Percentiles rank a stretch among this genome's conserved stretches.
These are phyloP conservation scores for Galemys pyrenaicus DNA, from an alignment of 2,113 vertebrate genomes.

Conservation along the genomic window DNA sequence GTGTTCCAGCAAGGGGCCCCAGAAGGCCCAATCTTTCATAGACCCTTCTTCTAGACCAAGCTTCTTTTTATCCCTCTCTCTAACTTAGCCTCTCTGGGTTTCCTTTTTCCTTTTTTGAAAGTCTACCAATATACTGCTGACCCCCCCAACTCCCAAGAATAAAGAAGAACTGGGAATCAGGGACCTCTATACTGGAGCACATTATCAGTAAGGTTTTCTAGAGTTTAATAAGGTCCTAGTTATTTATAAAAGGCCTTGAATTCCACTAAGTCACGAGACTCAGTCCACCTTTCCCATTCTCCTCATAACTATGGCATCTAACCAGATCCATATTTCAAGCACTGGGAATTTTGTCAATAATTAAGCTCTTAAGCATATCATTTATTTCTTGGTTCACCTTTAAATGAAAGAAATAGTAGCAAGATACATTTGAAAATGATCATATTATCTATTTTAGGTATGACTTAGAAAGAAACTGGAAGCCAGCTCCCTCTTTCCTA, in stretches of 20 bases:
- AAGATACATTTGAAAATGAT: constrained; percentile 27
- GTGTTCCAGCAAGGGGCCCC: neutral
- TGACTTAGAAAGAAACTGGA: neutral
- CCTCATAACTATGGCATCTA: neutral
- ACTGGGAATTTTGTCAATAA: constrained; percentile 47
- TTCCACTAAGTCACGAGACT: neutral
- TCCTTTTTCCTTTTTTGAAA: constrained; percentile 7
- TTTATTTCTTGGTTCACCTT: constrained; percentile 16
- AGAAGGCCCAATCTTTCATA: neutral
- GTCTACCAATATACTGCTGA: neutral
- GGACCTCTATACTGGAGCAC: neutral
- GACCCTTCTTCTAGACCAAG: neutral
- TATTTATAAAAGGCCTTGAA: neutral
- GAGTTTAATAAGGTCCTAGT: neutral
- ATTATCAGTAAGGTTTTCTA: constrained; percentile 7
- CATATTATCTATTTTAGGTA: constrained; percentile 3
- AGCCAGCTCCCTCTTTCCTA: neutral
- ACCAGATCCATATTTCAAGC: neutral
- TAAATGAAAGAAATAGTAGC: neutral
- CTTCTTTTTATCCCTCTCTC: neutral
- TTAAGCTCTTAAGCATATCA: neutral
- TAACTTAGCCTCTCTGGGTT: neutral
- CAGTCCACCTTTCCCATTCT: neutral
- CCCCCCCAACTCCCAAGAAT: neutral
- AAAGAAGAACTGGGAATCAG: neutral